Percentiles rank a stretch among this genome's conserved stretches.
These are phyloP conservation scores for Drosophila yakuba DNA, from an alignment of 1,140 invertebrate species.

Conservation along the genomic window DNA sequence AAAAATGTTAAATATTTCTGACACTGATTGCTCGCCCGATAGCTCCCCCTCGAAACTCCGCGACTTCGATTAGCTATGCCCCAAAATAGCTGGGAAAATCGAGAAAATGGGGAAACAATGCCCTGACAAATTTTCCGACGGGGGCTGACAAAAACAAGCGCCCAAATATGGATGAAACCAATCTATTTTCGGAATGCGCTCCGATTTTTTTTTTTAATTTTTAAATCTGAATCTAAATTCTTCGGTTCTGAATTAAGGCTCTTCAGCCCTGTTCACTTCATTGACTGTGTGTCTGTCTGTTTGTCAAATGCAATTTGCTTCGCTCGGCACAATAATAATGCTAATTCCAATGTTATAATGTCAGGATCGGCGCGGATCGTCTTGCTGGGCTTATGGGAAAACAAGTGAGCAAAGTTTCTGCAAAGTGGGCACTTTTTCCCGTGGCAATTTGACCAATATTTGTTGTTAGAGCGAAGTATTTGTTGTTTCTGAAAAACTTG, in stretches of 20 bases:
- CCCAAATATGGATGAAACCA: slow-evolving; percentile 27
- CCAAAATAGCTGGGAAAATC: slow-evolving; percentile 23
- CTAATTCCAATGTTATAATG: slow-evolving; percentile 7
- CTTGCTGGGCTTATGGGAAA: slow-evolving; percentile 22
- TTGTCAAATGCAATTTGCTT: slow-evolving; percentile 37
- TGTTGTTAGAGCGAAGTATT: slow-evolving; percentile 5
- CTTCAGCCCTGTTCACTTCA: slow-evolving; percentile 1
- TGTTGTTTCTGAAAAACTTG: not conserved
- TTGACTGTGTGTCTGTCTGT: slow-evolving; percentile 3
- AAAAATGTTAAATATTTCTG: slow-evolving; percentile 64
- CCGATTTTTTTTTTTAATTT: not conserved
- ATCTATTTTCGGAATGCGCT: slow-evolving; percentile 12
- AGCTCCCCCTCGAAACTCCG: not conserved
- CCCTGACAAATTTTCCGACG: slow-evolving; percentile 37
- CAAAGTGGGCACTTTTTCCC: slow-evolving; percentile 9
- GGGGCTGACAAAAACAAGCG: slow-evolving; percentile 40
- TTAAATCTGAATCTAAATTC: slow-evolving; percentile 9
- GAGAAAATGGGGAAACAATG: not conserved
- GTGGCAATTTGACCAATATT: not conserved
- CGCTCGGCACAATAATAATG: slow-evolving; percentile 23
- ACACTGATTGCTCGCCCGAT: slow-evolving; percentile 54
- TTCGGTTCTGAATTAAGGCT: not conserved
- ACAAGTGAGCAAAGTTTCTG: slow-evolving; percentile 8
- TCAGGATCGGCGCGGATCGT: slow-evolving; percentile 23
- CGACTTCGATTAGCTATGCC: not conserved